These are phyloP conservation scores for Hydrozoanthus gracilis DNA, from an alignment of 92 coral and sea anemone species.

Conservation along the genomic window DNA sequence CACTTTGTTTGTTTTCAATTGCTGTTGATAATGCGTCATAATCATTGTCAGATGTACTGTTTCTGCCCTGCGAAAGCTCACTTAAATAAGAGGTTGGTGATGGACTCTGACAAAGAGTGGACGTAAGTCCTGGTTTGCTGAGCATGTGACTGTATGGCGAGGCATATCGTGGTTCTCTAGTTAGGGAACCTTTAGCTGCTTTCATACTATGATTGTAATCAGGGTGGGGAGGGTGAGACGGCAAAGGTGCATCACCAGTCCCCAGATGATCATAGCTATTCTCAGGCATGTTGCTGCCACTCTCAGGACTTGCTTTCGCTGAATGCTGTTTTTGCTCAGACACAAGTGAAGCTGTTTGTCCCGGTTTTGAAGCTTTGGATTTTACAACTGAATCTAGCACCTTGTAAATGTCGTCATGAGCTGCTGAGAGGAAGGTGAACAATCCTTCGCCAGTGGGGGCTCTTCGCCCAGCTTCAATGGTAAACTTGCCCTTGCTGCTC, in stretches of 20 bases:
- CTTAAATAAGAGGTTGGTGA: conserved; percentile 2
- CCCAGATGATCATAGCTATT: conserved; percentile 71
- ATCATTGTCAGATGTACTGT: background rate
- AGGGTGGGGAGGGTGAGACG: conserved; percentile 66
- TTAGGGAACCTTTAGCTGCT: conserved; percentile 3
- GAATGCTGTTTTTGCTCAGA: conserved; percentile 41
- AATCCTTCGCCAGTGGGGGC: conserved; percentile 98
- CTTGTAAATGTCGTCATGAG: conserved; percentile 94
- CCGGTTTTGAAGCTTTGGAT: conserved; percentile 75
- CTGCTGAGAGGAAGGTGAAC: conserved; percentile 83
- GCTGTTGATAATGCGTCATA: conserved; percentile 14
- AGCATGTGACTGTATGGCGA: conserved; percentile 82
- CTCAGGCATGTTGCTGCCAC: conserved; percentile 9
- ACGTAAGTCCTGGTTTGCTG: conserved; percentile 40
- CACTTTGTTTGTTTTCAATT: conserved; percentile 2
- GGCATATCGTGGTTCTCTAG: conserved; percentile 64
- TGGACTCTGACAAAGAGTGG: conserved; percentile 37
- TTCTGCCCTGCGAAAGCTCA: background rate
- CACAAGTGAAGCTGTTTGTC: conserved; percentile 9
- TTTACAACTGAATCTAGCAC: conserved; percentile 87
- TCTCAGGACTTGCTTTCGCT: conserved; percentile 36
- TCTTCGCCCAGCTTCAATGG: conserved; percentile 95
- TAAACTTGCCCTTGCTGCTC: conserved; percentile 86
- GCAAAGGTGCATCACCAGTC: conserved; percentile 48
- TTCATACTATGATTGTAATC: conserved; percentile 63